A percentile compares a stretch with the other conserved stretches of the same genome.
These are phyloP conservation scores for Neoseiulus cucumeris DNA, from an alignment of 1,140 invertebrate genomes.

Conservation along the genomic window DNA sequence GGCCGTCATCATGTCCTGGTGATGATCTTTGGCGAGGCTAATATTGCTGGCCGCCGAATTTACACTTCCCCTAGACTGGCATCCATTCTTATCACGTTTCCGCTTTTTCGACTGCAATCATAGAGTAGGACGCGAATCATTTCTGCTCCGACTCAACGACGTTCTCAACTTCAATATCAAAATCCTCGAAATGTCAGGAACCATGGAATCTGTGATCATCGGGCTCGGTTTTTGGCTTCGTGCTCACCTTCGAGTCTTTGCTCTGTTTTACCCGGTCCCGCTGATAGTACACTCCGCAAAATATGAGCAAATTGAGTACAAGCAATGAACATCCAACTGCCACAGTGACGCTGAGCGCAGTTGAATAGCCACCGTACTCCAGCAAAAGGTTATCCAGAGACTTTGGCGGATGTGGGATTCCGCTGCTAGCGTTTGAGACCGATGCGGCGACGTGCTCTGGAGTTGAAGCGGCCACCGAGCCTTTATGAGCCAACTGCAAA, in stretches of 20 bases:
- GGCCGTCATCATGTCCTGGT: slow-evolving; percentile 5
- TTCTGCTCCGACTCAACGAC: no score
- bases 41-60: background rate
- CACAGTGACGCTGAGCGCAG: slow-evolving; percentile 68
- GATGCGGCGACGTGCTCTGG: slow-evolving; percentile 14
- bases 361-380: slow-evolving; percentile 48
- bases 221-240: no score
- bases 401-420: slow-evolving; percentile 19
- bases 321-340: slow-evolving; percentile 73
- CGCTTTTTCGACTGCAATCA: no score
- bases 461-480: slow-evolving; percentile 1
- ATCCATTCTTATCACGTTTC: background rate
- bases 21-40: background rate
- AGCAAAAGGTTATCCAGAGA: background rate
- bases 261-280: slow-evolving; percentile 34
- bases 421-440: slow-evolving; percentile 22
- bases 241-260: no score
- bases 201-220: no score
- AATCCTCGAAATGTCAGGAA: no score
- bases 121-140: no score
- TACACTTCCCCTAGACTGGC: background rate
- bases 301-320: slow-evolving; percentile 80
- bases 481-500: background rate
- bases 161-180: no score
- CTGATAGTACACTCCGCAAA: slow-evolving; percentile 80